Evolutionary conservation across 2,113 vertebrate species (phyloP).

Genomic region (Paramisgurnus dabryanus): DNA sequence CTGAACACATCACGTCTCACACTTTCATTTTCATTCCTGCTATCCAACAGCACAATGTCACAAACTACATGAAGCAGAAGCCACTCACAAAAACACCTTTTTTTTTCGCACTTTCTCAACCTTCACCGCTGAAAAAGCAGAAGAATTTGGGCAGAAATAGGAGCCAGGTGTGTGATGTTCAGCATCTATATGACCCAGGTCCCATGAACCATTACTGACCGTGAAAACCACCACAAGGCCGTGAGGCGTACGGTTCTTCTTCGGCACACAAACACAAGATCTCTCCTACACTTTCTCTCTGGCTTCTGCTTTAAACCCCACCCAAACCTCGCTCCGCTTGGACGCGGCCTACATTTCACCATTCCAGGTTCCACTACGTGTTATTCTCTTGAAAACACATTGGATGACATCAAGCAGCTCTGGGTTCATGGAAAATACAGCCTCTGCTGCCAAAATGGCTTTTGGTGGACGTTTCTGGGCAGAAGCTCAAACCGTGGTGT

Average conservation of each 20-base stretch:
- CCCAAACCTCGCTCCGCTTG: neutral
- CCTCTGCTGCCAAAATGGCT: constrained; percentile 48
- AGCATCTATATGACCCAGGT: too few species aligned
- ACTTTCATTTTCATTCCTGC: neutral
- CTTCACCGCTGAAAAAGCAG: too few species aligned
- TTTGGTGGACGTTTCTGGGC: constrained; percentile 50
- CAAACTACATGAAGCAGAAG: neutral
- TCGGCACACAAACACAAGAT: constrained; percentile 15
- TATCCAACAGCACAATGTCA: neutral
- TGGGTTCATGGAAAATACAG: constrained; percentile 58
- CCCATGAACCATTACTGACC: constrained; percentile 32
- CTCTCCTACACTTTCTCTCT: constrained; percentile 10
- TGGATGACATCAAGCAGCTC: constrained; percentile 49
- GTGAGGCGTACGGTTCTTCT: constrained; percentile 23
- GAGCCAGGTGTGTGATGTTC: too few species aligned
- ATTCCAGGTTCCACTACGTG: constrained; percentile 53
- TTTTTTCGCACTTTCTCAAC: too few species aligned
- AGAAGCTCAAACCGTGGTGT: constrained; percentile 45
- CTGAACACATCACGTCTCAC: constrained; percentile 41
- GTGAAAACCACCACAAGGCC: constrained; percentile 44
- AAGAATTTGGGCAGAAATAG: too few species aligned
- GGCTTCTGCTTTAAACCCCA: constrained; percentile 7
- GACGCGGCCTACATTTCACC: constrained; percentile 29
- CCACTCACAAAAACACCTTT: too few species aligned
- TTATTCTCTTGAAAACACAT: constrained; percentile 57